These are phyloP conservation scores for Cephus pulcher DNA, from an alignment of 2,888 invertebrate species.

Conservation along the genomic window DNA sequence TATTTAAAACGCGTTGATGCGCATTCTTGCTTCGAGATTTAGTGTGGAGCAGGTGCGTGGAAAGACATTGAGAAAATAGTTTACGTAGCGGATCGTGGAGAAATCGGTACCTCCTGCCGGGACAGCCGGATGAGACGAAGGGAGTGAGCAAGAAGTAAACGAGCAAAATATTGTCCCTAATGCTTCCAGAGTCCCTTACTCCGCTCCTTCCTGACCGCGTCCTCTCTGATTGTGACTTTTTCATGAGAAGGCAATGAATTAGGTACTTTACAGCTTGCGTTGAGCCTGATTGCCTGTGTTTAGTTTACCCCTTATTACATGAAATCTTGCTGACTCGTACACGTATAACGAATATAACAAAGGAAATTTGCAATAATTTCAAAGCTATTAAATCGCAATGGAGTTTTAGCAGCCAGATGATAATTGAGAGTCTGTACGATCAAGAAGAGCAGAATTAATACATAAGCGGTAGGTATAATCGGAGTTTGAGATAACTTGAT, in stretches of 20 bases:
- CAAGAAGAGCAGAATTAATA: too few relatives aligned
- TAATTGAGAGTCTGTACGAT: too few relatives aligned
- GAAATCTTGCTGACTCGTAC: not conserved
- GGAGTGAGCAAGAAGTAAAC: not conserved
- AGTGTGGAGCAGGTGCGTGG: not conserved
- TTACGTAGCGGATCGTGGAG: not conserved
- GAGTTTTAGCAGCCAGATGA: not conserved
- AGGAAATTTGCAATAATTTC: not conserved
- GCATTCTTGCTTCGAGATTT: not conserved
- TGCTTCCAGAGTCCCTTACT: not conserved
- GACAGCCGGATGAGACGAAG: conserved; percentile 9
- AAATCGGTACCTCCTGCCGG: conserved; percentile 1
- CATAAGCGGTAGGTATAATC: not conserved
- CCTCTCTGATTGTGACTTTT: not conserved
- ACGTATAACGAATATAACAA: not conserved
- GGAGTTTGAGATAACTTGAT: too few relatives aligned
- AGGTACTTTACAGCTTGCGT: not conserved
- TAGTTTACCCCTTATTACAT: not conserved
- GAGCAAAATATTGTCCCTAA: not conserved
- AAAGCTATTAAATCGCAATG: not conserved
- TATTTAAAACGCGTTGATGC: not conserved
- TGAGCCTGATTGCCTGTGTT: not conserved
- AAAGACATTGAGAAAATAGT: conserved; percentile 4
- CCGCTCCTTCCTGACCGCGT: not conserved
- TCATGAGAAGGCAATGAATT: not conserved